Base-by-base conservation (phyloP, 1,140 invertebrate genomes). In the Cataglyphis hispanica region DNA sequence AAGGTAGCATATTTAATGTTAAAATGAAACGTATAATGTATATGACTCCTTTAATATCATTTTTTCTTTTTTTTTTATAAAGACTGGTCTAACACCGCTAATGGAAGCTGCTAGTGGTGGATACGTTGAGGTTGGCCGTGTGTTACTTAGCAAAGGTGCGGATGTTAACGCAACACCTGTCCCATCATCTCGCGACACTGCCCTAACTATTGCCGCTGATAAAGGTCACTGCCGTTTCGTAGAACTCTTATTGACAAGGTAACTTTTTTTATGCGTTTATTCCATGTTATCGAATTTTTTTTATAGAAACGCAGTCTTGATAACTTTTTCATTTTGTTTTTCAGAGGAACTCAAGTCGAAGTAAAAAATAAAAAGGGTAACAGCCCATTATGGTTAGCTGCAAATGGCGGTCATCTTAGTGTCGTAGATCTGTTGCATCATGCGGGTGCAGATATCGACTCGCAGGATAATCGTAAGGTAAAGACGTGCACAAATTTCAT, bases 81-180 rank as follows among this genome's bases (percentile, higher is more conserved):
- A 98, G 96, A 99, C 99, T 83, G 99, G 99, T 8, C 95, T 99
- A 34, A 99, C 99, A 7, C 99, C 99, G 2, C 95, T 99, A 1
- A 99, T 99, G 99, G 99, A 99, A 95, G 99, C 99, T 70, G 99
- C 99, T 0, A 99, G 98, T 92, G 99, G 99, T 78, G 99, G 99
- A 43, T 99, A 99, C 95, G 99, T 99, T 13, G 99, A 99, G 93
- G 99, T 99, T 50, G 99, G 99, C 0, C 96, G 98, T 84, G 98
- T 99, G 19, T 95, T 99, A 34, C 95, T 99, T 25, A 98, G 99
- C 91, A 99, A 99, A 95, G 98, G 98, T 22, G 99, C 99, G 16
- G 99, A 99, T 96, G 99, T 99, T 0, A 99, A 99, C 95, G 99
- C 99, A 11, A 97, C 99, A 27, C 99, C 99, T 13, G 99, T 99